These are phyloP conservation scores for Cremastinae sp. DNA, from an alignment of 2,888 invertebrate genomes.

Conservation along the genomic window DNA sequence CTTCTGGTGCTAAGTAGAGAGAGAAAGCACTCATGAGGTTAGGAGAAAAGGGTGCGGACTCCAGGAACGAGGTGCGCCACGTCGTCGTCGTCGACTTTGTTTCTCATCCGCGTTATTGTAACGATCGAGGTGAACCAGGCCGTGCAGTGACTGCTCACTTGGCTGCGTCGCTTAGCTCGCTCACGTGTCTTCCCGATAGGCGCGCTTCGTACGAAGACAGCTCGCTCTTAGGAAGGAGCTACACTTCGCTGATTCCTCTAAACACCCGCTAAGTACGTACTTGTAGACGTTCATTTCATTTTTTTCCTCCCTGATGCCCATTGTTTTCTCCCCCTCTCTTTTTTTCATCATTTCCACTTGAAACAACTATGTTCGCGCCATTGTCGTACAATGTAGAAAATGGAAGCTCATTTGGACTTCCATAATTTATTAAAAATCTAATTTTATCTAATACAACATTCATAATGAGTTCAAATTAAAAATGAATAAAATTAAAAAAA, in stretches of 20 bases:
- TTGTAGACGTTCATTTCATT: conserved; percentile 74
- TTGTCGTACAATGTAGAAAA: too few relatives aligned
- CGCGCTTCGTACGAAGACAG: conserved; percentile 49
- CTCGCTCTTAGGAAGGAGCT: conserved; percentile 72
- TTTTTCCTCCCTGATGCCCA: conserved; percentile 62
- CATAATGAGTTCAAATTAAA: too few relatives aligned
- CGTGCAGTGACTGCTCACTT: conserved; percentile 32
- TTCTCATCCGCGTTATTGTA: conserved; percentile 54
- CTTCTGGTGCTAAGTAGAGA: too few relatives aligned
- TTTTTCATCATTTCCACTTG: conserved; percentile 63
- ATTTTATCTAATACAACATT: too few relatives aligned
- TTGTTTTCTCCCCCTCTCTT: conserved; percentile 49
- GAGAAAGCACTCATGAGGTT: conserved; percentile 17
- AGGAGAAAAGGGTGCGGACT: conserved; percentile 51
- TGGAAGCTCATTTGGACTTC: too few relatives aligned
- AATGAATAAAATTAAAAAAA: too few relatives aligned
- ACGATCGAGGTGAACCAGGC: conserved; percentile 49
- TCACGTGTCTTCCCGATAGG: conserved; percentile 39
- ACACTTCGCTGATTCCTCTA: conserved; percentile 74
- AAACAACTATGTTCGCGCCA: conserved; percentile 9
- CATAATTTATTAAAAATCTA: too few relatives aligned
- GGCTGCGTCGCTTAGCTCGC: conserved; percentile 16
- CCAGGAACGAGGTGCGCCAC: conserved; percentile 53
- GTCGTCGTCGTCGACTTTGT: conserved; percentile 51
- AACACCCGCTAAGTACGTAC: conserved; percentile 75